A percentile compares a stretch with the other conserved stretches of the same genome.
Conservation (phyloP, 2,797 vertebrate species). For the Moxostoma hubbsi region DNA sequence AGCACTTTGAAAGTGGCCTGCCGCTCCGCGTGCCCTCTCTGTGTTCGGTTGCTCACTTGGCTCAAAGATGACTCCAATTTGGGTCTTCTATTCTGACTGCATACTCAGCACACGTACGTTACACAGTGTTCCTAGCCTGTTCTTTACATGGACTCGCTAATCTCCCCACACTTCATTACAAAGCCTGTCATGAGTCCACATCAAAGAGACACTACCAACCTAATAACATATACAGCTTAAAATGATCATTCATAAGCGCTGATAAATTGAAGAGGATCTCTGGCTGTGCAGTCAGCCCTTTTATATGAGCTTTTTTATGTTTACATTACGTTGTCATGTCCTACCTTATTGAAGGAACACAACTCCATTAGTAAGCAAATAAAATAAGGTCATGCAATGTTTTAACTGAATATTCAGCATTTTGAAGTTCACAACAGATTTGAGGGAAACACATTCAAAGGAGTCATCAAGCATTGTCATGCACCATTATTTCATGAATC, state of each 20-base stretch:
- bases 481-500: slow-evolving; percentile 8
- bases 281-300: slow-evolving; percentile 4
- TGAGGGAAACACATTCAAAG: slow-evolving; percentile 1
- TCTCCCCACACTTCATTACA: slow-evolving; percentile 36
- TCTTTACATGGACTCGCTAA: slow-evolving; percentile 33
- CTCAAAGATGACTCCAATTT: slow-evolving; percentile 72
- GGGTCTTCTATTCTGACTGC: slow-evolving; percentile 46
- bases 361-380: neutral
- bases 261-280: slow-evolving; percentile 12
- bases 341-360: slow-evolving; percentile 5
- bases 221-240: slow-evolving; percentile 20
- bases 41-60: slow-evolving; percentile 62
- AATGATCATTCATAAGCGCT: slow-evolving; percentile 13
- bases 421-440: neutral
- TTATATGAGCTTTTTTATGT: slow-evolving; percentile 13
- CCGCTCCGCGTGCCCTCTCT: slow-evolving; percentile 58
- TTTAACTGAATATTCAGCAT: too few relatives aligned
- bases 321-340: neutral
- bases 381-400: too few relatives aligned
- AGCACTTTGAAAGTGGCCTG: slow-evolving; percentile 64
- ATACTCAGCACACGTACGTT: slow-evolving; percentile 45
- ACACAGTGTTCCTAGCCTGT: slow-evolving; percentile 35
- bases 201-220: slow-evolving; percentile 36
- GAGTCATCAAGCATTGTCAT: slow-evolving; percentile 13
- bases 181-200: slow-evolving; percentile 38